Evolutionary conservation across 2,797 vertebrate genomes (phyloP).

Genomic region (Artibeus jamaicensis): DNA sequence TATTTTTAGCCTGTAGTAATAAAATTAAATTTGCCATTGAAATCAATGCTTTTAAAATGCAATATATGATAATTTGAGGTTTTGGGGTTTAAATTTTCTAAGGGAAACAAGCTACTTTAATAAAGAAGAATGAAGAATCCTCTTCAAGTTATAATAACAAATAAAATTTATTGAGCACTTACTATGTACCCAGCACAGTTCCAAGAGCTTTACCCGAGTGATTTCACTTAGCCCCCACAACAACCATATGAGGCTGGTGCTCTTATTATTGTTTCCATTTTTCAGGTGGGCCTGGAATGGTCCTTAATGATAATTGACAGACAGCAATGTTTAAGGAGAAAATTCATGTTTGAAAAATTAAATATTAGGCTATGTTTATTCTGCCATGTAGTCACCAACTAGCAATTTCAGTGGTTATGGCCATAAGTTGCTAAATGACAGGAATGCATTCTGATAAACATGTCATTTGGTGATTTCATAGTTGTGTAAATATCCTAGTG

Average conservation of each 20-base stretch:
- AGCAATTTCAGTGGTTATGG: not conserved
- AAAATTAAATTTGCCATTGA: not conserved
- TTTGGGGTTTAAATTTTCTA: not conserved
- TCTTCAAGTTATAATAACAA: not conserved
- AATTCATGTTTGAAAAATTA: not conserved
- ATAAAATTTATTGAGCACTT: not conserved
- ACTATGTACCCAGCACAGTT: not conserved
- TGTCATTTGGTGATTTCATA: not conserved
- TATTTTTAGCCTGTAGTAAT: constrained; percentile 23
- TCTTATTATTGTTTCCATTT: not conserved
- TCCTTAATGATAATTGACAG: not conserved
- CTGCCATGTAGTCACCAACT: not conserved
- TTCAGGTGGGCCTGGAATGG: not conserved
- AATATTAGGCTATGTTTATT: not conserved
- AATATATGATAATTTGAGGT: not conserved
- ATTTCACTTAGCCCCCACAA: not conserved
- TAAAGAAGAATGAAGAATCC: not conserved
- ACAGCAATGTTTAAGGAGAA: not conserved
- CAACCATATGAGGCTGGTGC: not conserved
- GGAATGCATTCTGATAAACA: not conserved
- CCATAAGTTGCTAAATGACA: too few relatives aligned
- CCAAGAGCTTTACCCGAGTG: not conserved
- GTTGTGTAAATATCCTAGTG: not conserved
- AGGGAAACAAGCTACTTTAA: not conserved
- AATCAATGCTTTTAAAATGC: not conserved